phyloP scores from a whole-genome alignment of 2,888 invertebrate species.

The Trichopria drosophilae region DNA sequence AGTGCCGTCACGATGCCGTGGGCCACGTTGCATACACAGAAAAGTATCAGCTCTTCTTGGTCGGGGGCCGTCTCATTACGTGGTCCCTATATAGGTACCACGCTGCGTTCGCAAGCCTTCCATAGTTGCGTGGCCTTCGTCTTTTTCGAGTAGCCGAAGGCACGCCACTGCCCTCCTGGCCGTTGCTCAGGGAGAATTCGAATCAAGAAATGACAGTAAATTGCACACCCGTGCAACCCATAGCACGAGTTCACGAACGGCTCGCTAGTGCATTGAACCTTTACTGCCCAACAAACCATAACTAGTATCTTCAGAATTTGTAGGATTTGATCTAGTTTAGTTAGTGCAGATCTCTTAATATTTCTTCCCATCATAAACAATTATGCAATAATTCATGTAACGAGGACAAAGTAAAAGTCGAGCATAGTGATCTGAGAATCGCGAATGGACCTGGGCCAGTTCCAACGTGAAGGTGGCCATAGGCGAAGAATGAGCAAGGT shows the following conservation, averaged over 20 bases:
- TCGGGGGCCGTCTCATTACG: slow-evolving; percentile 59
- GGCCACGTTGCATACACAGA: slow-evolving; percentile 43
- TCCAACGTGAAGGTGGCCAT: slow-evolving; percentile 36
- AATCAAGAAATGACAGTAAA: too few relatives aligned
- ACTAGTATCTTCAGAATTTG: too few relatives aligned
- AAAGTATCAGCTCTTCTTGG: too few relatives aligned
- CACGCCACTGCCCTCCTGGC: slow-evolving; percentile 19
- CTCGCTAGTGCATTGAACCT: slow-evolving; percentile 6
- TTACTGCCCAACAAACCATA: too few relatives aligned
- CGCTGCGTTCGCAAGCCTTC: slow-evolving; percentile 53
- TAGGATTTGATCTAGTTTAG: too few relatives aligned
- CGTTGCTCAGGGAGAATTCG: slow-evolving; percentile 8
- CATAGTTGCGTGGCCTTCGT: too few relatives aligned
- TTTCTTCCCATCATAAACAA: too few relatives aligned
- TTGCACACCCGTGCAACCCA: slow-evolving; percentile 2
- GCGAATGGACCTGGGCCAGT: too few relatives aligned
- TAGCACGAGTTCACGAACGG: slow-evolving; percentile 4
- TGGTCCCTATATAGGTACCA: slow-evolving; percentile 53
- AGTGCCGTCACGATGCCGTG: slow-evolving; percentile 41
- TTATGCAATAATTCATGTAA: too few relatives aligned
- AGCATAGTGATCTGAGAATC: too few relatives aligned
- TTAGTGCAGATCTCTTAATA: too few relatives aligned
- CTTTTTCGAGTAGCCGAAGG: slow-evolving; percentile 19
- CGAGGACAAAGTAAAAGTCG: too few relatives aligned
- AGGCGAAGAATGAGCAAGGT: slow-evolving; percentile 51